Base-by-base conservation (phyloP, 2,113 vertebrate genomes). In the Oceanites oceanicus region DNA sequence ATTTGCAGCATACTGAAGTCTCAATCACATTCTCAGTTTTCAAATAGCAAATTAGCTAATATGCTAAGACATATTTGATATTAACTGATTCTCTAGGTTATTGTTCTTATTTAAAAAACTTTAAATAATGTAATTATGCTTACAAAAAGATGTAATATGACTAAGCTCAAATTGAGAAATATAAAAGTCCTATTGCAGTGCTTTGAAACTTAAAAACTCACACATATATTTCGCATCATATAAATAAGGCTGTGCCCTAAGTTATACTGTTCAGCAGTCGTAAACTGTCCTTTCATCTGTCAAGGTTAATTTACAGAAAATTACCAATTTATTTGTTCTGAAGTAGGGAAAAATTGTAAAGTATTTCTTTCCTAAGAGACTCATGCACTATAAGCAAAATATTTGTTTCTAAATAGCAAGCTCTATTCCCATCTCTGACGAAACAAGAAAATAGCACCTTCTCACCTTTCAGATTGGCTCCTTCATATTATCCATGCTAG, bases 401-500 rank as follows among this genome's bases (percentile, higher is more conserved):
- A 79, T 84, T 97, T 97, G 67, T 86, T 88, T 96, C 92, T 91
- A n/a, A 83, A 91, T 67, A 94, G 76, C 70, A 77, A 52, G 34
- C 80, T 77, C 77, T 95, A 53, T 72, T 96, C 75, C 70, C 45
- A 19, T 89, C 63, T 96, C 78, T 89, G 74, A 52, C 63, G 90
- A 95, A 96, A 84, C 4, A 70, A 94, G 95, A 94, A 93, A 92
- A 91, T 26, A 40, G 2, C 52, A 95, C 94, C 96, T 97, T 92
- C 95, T 97, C 96, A 96, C 96, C 96, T 96, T 77, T 86, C 95
- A 88, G 95, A 81, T 80, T 56, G n/a, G 63, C 47, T 56, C 91
- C 92, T 92, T 93, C 86, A 22, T 94, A 97, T 97, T 98, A 96
- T 88, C 96, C 95, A 96, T 97, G 97, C 97, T 96, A 88, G 96